Evolutionary conservation across 2,797 vertebrate genomes (phyloP), one percentile per base, ranked within the genome.

Genomic region (Tragopan temminckii): DNA sequence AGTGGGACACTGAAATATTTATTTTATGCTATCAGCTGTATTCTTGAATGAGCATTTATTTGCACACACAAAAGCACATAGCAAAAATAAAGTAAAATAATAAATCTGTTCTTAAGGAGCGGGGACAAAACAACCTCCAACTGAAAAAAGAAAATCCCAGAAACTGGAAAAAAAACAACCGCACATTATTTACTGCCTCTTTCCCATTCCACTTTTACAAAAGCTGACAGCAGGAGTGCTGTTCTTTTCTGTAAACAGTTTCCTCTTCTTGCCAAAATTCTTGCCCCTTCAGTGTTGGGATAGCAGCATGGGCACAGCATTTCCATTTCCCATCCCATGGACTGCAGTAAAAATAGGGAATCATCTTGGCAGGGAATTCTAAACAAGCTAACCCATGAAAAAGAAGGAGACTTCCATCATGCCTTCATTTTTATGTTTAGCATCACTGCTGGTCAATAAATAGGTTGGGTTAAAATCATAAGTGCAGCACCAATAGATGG

Each of bases 1-100:
- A 71, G 40, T 25, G 50, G 25, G 78, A 38, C 7, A 13, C 0
- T 50, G 36, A 53, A 76, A 36, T 86, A 53, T 74, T 52, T 74
- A 35, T 80, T 76, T 77, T 48, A 33, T 68, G n/a, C 52, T 68
- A 40, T n/a, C 13, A 67, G 13, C 7, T 17, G 9, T 40, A n/a
- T 66, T 25, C 19, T 18, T 38, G 38, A 80, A 53, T 64, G 61
- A 52, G 40, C 10, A 40, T 33, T 43, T 35, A 33, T 76, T 55
- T 68, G 31, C 0, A 1, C 0, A 2, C 53, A 17, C 1, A 36
- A 43, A 77, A 40, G 17, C 5, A 53, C 5, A 20, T 2, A 14
- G 24, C 6, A 53, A 36, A 76, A 80, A 43, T 42, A 16, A 21
- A 36, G 52, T 40, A 33, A 69, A 57, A n/a, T n/a, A 57, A 57